phyloP scores from a whole-genome alignment of 2,797 vertebrate species.

The Sebastes iracundus region DNA sequence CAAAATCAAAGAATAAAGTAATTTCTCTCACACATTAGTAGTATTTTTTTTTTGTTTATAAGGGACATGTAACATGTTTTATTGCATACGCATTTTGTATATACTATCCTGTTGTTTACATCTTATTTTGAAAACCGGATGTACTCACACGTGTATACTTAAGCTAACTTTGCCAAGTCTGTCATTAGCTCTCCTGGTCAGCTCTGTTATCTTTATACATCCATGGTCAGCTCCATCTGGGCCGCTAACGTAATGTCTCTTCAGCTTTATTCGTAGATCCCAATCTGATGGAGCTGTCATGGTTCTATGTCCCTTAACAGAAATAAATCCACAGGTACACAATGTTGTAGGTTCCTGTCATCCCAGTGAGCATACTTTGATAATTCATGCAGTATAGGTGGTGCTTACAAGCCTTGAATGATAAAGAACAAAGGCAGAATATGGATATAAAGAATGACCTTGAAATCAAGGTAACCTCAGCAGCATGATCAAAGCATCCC shows the following conservation, averaged over 20 bases:
- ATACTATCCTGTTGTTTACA: no score
- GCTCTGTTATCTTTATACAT: no score
- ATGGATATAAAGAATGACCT: conserved; percentile 49
- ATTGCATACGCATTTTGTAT: no score
- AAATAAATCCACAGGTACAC: conserved; percentile 4
- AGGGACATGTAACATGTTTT: no score
- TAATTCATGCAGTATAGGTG: conserved; percentile 9
- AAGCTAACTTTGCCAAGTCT: no score
- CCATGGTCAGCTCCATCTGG: neutral
- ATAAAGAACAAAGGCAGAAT: conserved; percentile 35
- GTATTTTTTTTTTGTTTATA: no score
- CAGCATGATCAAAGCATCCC: conserved; percentile 51
- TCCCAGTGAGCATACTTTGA: neutral
- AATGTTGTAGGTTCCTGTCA: conserved; percentile 4
- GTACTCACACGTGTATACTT: no score
- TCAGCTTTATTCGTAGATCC: neutral
- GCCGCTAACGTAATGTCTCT: neutral
- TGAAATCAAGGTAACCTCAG: conserved; percentile 49
- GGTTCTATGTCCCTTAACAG: neutral
- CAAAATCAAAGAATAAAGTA: no score
- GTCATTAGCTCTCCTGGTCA: no score
- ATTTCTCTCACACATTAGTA: no score
- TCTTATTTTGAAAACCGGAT: no score
- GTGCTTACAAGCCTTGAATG: conserved; percentile 20
- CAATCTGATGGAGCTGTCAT: neutral